phyloP scores from a whole-genome alignment of 2,113 vertebrate species.

The Pseudorectes ferrugineus region DNA sequence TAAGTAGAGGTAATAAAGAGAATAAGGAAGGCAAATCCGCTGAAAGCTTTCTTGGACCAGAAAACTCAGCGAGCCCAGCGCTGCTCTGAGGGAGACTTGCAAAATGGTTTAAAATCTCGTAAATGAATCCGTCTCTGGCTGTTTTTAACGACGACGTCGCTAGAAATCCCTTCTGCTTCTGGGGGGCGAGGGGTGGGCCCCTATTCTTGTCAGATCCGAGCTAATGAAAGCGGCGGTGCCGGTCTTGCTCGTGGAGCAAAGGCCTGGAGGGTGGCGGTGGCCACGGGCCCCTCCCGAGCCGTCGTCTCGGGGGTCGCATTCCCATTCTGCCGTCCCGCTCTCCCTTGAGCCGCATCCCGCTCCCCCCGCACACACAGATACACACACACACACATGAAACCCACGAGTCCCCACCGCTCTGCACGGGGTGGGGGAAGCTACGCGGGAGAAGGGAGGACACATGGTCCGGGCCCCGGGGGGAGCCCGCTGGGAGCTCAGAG shows the following conservation, averaged over 20 bases:
- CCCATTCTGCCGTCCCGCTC: neutral
- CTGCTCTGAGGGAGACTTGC: neutral
- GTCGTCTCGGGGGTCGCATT: neutral
- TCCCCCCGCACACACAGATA: neutral
- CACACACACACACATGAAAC: neutral
- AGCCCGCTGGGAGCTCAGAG: neutral
- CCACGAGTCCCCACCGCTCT: neutral
- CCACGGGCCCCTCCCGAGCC: neutral
- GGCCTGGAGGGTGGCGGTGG: neutral
- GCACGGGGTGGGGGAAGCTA: neutral
- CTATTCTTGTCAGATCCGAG: neutral
- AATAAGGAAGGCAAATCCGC: neutral
- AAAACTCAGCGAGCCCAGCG: neutral
- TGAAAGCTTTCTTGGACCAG: slow-evolving; percentile 45
- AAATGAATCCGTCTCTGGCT: neutral
- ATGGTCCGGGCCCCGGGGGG: neutral
- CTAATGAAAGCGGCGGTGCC: neutral
- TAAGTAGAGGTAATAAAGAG: slow-evolving; percentile 49
- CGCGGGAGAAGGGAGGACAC: neutral
- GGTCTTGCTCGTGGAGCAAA: neutral
- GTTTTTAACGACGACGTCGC: neutral
- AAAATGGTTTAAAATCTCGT: neutral
- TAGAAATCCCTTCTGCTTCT: neutral
- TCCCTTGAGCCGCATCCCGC: neutral
- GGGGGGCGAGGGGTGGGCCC: neutral